phyloP scores from a whole-genome alignment of 2,113 vertebrate species.

The Neolamprologus caudopunctatus region DNA sequence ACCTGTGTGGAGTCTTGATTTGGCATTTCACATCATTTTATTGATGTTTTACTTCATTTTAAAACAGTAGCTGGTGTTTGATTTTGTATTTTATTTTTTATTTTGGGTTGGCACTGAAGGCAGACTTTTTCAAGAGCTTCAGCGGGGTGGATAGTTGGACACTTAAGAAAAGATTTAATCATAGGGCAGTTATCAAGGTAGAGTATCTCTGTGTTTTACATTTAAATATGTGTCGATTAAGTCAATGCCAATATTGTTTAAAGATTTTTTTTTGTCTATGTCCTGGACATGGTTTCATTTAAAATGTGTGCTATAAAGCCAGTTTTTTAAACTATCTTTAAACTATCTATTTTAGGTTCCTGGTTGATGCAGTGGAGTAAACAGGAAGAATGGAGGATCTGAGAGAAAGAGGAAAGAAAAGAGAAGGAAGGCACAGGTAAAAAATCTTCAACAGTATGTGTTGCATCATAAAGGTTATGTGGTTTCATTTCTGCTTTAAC shows the following conservation, averaged over 20 bases:
- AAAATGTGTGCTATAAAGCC: neutral
- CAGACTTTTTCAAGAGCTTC: neutral
- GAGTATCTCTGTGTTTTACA: neutral
- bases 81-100: neutral
- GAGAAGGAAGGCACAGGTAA: slow-evolving; percentile 62
- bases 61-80: neutral
- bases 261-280: neutral
- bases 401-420: slow-evolving; percentile 47
- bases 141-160: neutral
- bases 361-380: neutral
- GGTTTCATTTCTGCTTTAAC: neutral
- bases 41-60: neutral
- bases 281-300: neutral
- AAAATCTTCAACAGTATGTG: neutral
- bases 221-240: neutral
- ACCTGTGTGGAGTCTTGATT: neutral
- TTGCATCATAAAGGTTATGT: neutral
- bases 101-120: neutral
- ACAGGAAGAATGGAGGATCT: slow-evolving; percentile 53
- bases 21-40: neutral
- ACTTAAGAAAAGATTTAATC: neutral
- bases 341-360: neutral
- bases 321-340: neutral
- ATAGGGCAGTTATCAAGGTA: neutral
- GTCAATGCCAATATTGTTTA: neutral